Percentiles rank a stretch among this genome's conserved stretches.
These are phyloP conservation scores for Drosophila navojoa DNA, from an alignment of 1,140 invertebrate species.

Conservation along the genomic window DNA sequence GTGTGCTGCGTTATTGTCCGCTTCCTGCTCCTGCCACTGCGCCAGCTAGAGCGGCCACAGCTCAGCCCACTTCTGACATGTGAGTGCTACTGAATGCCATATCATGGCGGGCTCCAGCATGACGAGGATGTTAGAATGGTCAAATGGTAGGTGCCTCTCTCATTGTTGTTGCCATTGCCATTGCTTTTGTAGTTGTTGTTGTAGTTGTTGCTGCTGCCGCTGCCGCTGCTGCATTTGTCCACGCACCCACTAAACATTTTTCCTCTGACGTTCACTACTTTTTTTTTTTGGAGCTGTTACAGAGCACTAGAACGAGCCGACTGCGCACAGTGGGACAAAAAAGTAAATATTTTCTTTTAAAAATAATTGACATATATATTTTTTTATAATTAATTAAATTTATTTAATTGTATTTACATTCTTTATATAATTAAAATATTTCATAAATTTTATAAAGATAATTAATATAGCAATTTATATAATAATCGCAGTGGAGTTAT, in stretches of 20 bases:
- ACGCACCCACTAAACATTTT: constrained; percentile 55
- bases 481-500: too few relatives aligned
- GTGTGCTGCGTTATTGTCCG: constrained; percentile 24
- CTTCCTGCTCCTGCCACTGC: constrained; percentile 9
- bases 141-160: constrained; percentile 30
- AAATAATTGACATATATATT: too few relatives aligned
- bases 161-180: constrained; percentile 14
- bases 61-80: constrained; percentile 45
- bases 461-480: too few relatives aligned
- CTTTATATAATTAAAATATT: too few relatives aligned
- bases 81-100: constrained; percentile 67
- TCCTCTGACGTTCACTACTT: constrained; percentile 19
- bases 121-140: constrained; percentile 30
- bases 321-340: constrained; percentile 3
- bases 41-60: constrained; percentile 13
- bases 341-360: too few relatives aligned
- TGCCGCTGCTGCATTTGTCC: constrained; percentile 47
- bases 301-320: constrained; percentile 12
- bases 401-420: too few relatives aligned
- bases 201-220: constrained; percentile 14
- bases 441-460: too few relatives aligned
- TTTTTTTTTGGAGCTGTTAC: constrained; percentile 13
- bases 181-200: constrained; percentile 20
- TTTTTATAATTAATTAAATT: too few relatives aligned
- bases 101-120: constrained; percentile 55